These are phyloP conservation scores for Nyleta sp. DNA, from an alignment of 2,888 invertebrate species.

Conservation along the genomic window DNA sequence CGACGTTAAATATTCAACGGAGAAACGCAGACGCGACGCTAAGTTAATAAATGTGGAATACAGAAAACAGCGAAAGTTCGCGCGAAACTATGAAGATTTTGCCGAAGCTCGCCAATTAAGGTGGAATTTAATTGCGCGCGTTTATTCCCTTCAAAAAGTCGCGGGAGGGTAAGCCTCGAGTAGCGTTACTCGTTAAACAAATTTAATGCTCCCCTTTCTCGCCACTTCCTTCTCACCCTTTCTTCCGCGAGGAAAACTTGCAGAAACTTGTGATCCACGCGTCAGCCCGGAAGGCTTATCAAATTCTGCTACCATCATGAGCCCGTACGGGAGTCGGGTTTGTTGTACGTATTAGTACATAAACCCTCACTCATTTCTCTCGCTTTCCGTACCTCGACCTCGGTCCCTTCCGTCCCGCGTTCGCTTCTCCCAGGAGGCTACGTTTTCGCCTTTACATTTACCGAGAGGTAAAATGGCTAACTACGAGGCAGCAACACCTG, in stretches of 20 bases:
- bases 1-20: no score
- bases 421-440: constrained; percentile 63
- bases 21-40: constrained; percentile 3
- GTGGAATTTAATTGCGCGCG: constrained; percentile 67
- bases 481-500: constrained; percentile 72
- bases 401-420: constrained; percentile 42
- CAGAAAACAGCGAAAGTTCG: constrained; percentile 37
- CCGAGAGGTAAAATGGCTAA: constrained; percentile 73
- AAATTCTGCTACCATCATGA: constrained; percentile 71
- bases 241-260: constrained; percentile 70
- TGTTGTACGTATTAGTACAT: constrained; percentile 62
- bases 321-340: constrained; percentile 60
- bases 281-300: constrained; percentile 80
- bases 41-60: constrained; percentile 43
- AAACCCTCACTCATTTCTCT: constrained; percentile 61
- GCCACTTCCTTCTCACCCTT: constrained; percentile 53
- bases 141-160: constrained; percentile 64
- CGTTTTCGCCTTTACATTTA: constrained; percentile 70
- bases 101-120: constrained; percentile 58
- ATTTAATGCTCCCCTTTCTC: constrained; percentile 75
- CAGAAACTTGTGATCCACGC: constrained; percentile 74
- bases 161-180: constrained; percentile 59
- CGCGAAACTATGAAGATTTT: constrained; percentile 53
- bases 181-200: constrained; percentile 74
- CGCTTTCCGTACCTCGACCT: constrained; percentile 56